Evolutionary conservation across 2,113 vertebrate genomes (phyloP).

Genomic region (Indicator maculatus): DNA sequence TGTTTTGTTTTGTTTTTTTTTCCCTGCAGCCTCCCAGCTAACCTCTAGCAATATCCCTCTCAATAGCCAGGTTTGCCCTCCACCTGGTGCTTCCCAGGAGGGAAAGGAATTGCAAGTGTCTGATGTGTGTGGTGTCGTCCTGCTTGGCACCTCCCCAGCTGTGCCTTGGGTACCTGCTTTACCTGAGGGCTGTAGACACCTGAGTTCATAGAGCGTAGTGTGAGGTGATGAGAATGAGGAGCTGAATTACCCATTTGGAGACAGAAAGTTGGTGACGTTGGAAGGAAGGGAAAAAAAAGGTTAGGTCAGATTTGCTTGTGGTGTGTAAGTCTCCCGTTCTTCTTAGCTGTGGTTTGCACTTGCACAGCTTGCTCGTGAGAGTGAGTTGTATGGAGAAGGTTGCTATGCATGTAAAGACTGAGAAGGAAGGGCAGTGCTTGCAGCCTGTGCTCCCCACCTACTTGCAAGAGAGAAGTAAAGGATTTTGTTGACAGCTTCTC

Average conservation of each 20-base stretch:
- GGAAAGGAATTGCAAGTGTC: neutral
- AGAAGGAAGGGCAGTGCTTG: neutral
- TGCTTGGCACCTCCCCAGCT: neutral
- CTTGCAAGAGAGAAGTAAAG: neutral
- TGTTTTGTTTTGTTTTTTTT: neutral
- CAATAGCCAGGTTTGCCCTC: neutral
- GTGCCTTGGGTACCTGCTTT: neutral
- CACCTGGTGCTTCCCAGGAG: neutral
- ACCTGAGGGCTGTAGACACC: neutral
- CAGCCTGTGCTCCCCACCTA: rapidly evolving
- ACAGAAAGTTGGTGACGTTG: neutral
- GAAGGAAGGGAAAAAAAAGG: neutral
- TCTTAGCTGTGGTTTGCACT: neutral
- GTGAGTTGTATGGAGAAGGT: neutral
- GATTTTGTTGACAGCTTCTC: neutral
- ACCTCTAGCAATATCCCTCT: neutral
- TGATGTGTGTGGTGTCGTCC: neutral
- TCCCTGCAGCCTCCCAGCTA: neutral
- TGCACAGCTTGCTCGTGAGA: neutral
- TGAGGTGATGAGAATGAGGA: neutral
- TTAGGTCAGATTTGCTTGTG: neutral
- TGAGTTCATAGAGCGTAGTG: neutral
- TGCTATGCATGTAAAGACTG: neutral
- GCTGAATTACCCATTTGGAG: neutral
- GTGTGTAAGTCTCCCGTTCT: neutral